Evolutionary conservation across 2,888 invertebrate species (phyloP).

Genomic region (Drosophila kuntzei): DNA sequence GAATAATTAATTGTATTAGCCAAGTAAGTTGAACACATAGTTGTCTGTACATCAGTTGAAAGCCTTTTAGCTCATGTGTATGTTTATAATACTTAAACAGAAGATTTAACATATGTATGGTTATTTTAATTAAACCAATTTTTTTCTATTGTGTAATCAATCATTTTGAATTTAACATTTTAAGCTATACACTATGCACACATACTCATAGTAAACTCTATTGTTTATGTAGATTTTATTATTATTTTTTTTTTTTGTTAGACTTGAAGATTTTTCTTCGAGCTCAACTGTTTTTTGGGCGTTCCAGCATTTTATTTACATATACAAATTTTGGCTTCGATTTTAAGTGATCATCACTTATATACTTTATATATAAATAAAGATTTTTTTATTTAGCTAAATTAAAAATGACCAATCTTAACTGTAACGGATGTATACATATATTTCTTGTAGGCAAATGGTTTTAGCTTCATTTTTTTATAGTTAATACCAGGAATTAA

Average conservation of each 20-base stretch:
- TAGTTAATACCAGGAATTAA: no score
- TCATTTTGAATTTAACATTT: slow-evolving; percentile 16
- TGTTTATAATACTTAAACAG: slow-evolving; percentile 29
- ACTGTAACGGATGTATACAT: slow-evolving; percentile 6
- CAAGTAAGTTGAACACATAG: slow-evolving; percentile 35
- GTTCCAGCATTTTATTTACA: slow-evolving; percentile 8
- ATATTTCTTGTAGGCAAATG: slow-evolving; percentile 10
- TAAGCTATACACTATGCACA: slow-evolving; percentile 4
- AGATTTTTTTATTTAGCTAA: slow-evolving; percentile 10
- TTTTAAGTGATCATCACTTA: slow-evolving; percentile 28
- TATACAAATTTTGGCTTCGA: slow-evolving; percentile 16
- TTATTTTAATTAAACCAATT: slow-evolving; percentile 39
- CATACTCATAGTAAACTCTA: neutral
- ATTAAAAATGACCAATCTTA: neutral
- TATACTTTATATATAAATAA: neutral
- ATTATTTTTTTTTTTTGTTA: neutral
- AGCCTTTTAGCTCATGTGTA: slow-evolving; percentile 21
- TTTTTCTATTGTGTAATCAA: slow-evolving; percentile 24
- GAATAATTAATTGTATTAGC: slow-evolving; percentile 51
- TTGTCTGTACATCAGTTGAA: slow-evolving; percentile 33
- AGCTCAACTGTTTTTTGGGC: slow-evolving; percentile 21
- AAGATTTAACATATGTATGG: slow-evolving; percentile 45
- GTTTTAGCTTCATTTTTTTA: no score
- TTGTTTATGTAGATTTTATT: neutral
- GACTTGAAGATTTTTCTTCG: neutral